Conservation (phyloP, 2,797 vertebrate species). For the Argya squamiceps region DNA sequence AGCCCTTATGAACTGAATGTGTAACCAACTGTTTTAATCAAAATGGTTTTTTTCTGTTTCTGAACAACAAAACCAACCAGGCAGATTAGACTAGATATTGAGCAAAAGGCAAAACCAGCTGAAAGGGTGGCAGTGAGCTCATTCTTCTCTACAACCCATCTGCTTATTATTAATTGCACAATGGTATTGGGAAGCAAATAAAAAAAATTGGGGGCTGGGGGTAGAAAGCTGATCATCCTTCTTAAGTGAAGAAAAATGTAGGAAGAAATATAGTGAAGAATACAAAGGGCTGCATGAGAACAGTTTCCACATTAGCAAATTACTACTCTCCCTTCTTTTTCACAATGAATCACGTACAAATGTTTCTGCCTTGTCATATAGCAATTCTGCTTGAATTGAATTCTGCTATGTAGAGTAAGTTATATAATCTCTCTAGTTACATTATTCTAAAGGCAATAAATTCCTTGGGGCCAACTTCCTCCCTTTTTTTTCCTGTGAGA, state of each 20-base stretch:
- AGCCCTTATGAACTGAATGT: background rate
- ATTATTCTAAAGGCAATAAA: background rate
- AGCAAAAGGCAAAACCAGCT: background rate
- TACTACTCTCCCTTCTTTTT: background rate
- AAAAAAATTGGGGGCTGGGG: rapidly evolving
- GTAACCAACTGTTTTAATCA: background rate
- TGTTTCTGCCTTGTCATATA: background rate
- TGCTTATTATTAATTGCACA: background rate
- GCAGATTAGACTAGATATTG: background rate
- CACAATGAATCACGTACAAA: background rate
- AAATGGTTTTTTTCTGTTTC: background rate
- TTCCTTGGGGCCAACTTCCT: background rate
- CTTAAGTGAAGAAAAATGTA: background rate
- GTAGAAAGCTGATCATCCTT: background rate
- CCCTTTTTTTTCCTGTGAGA: background rate
- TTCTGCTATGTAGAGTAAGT: background rate
- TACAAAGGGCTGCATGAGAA: background rate
- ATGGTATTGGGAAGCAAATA: background rate
- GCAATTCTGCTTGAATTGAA: background rate
- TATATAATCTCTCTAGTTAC: background rate
- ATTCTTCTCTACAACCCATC: background rate
- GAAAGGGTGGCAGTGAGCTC: background rate
- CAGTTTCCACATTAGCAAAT: background rate
- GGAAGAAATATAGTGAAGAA: background rate
- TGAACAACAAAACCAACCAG: background rate